Conservation (phyloP, 2,797 vertebrate genomes). For the Novumbra hubbsi region DNA sequence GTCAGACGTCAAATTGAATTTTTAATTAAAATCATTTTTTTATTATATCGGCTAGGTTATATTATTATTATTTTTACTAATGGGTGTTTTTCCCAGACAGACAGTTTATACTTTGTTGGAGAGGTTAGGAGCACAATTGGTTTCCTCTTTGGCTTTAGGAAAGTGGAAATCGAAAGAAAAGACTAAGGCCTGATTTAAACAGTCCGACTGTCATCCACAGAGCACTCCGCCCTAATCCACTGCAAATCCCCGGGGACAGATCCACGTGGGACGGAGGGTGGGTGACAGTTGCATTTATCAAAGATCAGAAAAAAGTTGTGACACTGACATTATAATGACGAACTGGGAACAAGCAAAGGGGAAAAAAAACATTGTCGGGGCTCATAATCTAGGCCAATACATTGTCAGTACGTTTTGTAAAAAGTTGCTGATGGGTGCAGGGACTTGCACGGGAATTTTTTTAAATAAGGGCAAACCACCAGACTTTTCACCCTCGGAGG, state of each 20-base stretch:
- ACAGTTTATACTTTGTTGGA: background rate
- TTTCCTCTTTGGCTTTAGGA: conserved; percentile 20
- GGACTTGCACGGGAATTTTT: background rate
- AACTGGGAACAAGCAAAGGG: conserved; percentile 6
- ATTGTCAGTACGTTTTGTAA: background rate
- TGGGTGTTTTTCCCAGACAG: background rate
- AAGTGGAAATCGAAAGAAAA: conserved; percentile 2
- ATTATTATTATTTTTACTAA: too few relatives aligned
- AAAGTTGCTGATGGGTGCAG: too few relatives aligned
- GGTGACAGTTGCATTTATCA: conserved; percentile 58
- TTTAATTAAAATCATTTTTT: background rate
- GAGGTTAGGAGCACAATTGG: conserved; percentile 30
- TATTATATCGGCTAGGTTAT: too few relatives aligned
- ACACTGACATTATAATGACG: background rate
- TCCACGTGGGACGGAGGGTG: conserved; percentile 51
- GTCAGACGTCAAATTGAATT: background rate
- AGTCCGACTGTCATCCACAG: conserved; percentile 51
- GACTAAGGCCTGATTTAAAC: conserved; percentile 57
- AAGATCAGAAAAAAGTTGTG: conserved; percentile 21
- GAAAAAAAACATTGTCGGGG: conserved; percentile 8
- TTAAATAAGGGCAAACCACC: too few relatives aligned
- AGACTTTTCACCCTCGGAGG: too few relatives aligned
- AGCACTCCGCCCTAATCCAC: conserved; percentile 53
- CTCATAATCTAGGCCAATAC: background rate
- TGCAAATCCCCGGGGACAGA: conserved; percentile 48